A percentile compares a stretch with the other conserved stretches of the same genome.
These are phyloP conservation scores for Rhea pennata DNA, from an alignment of 2,113 vertebrate species.

Conservation along the genomic window DNA sequence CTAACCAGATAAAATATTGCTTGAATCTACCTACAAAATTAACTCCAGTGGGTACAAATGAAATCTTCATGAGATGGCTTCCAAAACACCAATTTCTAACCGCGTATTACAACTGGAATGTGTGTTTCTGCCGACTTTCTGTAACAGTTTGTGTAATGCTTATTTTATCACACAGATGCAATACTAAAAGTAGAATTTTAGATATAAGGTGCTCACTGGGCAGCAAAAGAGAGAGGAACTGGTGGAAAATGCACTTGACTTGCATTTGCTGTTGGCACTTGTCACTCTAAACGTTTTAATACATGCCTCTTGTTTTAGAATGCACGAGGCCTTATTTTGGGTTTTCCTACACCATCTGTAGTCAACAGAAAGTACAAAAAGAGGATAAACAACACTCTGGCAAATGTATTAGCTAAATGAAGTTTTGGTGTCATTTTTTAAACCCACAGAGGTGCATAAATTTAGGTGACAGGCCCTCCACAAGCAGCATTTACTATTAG, in stretches of 20 bases:
- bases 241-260: not conserved
- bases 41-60: not conserved
- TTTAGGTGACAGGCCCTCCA: not conserved
- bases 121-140: not conserved
- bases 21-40: not conserved
- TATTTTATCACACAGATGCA: not conserved
- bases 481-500: not conserved
- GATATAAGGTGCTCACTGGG: not conserved
- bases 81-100: not conserved
- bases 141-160: not conserved
- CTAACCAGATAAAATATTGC: conserved; percentile 4
- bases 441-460: not conserved
- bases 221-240: not conserved
- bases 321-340: not conserved
- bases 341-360: not conserved
- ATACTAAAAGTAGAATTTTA: conserved; percentile 10
- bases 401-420: not conserved
- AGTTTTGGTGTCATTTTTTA: not conserved
- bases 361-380: not conserved
- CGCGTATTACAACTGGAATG: not conserved
- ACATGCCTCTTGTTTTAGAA: not conserved
- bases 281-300: not conserved
- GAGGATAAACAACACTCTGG: not conserved
- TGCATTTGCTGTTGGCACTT: conserved; percentile 8
- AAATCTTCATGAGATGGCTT: conserved; percentile 24